phyloP scores from a whole-genome alignment of 2,888 invertebrate genomes.

The Lysandra coridon region DNA sequence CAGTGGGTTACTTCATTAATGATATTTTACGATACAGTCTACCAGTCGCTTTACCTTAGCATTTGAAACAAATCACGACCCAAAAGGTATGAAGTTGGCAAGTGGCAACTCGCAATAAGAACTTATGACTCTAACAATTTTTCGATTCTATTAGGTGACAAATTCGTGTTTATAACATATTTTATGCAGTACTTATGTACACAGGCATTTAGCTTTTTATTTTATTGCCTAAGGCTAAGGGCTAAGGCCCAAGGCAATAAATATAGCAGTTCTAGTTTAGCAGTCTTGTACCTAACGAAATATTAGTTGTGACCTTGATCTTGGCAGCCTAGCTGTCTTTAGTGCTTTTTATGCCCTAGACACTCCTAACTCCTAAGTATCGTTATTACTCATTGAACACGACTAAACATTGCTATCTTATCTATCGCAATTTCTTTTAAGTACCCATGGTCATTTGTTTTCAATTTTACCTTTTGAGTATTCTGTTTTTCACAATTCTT shows the following conservation, averaged over 20 bases:
- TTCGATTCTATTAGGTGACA: neutral
- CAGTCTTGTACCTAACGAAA: neutral
- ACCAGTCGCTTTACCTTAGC: neutral
- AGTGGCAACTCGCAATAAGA: neutral
- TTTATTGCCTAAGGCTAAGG: neutral
- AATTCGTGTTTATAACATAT: neutral
- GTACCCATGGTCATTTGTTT: neutral
- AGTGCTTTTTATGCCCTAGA: neutral
- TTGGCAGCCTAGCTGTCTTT: neutral
- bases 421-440: neutral
- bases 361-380: neutral
- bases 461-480: neutral
- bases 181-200: neutral
- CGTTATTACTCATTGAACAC: neutral
- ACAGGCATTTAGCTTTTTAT: neutral
- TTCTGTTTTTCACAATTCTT: neutral
- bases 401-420: neutral
- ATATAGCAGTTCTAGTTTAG: neutral
- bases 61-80: neutral
- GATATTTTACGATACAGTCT: neutral
- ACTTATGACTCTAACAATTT: neutral
- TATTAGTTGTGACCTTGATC: neutral
- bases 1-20: neutral
- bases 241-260: neutral
- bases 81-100: neutral